These are phyloP conservation scores for Boleophthalmus pectinirostris DNA, from an alignment of 2,113 vertebrate genomes.

Conservation along the genomic window DNA sequence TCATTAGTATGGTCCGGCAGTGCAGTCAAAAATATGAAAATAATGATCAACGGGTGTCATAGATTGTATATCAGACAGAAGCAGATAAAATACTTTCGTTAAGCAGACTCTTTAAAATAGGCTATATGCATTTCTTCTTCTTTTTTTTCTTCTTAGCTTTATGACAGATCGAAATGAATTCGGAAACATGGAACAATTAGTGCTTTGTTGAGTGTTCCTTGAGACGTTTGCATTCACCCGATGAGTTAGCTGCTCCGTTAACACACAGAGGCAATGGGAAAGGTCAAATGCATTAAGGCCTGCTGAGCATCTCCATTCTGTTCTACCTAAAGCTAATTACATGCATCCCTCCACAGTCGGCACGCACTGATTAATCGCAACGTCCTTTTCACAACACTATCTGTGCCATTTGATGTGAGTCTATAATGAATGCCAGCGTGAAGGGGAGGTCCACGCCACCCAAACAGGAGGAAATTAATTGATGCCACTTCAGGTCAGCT, in stretches of 20 bases:
- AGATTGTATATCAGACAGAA: too few species aligned
- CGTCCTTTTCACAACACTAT: slow-evolving; percentile 23
- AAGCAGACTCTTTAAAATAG: too few species aligned
- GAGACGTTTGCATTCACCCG: slow-evolving; percentile 34
- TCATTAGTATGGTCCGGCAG: too few species aligned
- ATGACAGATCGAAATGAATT: neutral
- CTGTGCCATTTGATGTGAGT: slow-evolving; percentile 48
- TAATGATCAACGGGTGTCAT: too few species aligned
- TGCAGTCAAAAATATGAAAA: too few species aligned
- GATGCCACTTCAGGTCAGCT: slow-evolving; percentile 42
- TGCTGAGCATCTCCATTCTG: slow-evolving; percentile 20
- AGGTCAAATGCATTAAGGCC: slow-evolving; percentile 58
- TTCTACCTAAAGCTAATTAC: slow-evolving; percentile 51
- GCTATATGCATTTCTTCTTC: too few species aligned
- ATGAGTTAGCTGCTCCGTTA: slow-evolving; percentile 32
- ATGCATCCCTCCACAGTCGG: slow-evolving; percentile 31
- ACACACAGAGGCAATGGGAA: slow-evolving; percentile 36
- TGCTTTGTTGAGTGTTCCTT: slow-evolving; percentile 12
- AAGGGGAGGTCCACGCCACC: slow-evolving; percentile 7
- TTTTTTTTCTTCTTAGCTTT: too few species aligned
- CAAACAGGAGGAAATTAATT: slow-evolving; percentile 58
- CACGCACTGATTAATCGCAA: slow-evolving; percentile 56
- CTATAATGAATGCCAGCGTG: slow-evolving; percentile 44
- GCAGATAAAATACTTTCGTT: too few species aligned
- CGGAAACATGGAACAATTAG: neutral